Evolutionary conservation across 2,888 invertebrate genomes (phyloP).

Genomic region (Mesorhabditis sp.): DNA sequence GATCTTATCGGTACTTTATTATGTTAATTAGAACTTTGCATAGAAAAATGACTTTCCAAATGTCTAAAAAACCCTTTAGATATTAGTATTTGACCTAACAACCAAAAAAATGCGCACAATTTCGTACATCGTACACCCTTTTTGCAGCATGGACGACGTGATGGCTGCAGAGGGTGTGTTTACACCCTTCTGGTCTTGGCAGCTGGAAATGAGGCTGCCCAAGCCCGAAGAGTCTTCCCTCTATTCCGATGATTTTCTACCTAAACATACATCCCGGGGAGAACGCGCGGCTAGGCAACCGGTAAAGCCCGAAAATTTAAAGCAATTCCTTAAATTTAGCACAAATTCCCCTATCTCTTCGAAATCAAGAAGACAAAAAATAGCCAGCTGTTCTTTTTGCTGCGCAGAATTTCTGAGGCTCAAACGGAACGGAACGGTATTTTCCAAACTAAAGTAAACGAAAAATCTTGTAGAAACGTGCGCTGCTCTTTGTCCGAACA

Average conservation of each 20-base stretch:
- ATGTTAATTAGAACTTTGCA: too few species aligned
- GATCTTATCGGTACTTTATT: too few species aligned
- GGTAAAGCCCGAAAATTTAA: too few species aligned
- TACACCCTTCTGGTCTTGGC: not conserved
- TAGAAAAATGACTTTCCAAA: too few species aligned
- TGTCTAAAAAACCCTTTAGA: not conserved
- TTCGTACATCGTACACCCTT: not conserved
- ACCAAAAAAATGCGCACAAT: too few species aligned
- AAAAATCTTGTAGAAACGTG: not conserved
- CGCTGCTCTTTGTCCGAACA: not conserved
- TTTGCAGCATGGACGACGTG: not conserved
- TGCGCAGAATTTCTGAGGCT: not conserved
- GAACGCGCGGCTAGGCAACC: not conserved
- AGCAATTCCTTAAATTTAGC: too few species aligned
- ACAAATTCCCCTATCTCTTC: not conserved
- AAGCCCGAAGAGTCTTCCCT: not conserved
- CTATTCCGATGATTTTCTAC: not conserved
- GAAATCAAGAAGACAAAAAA: not conserved
- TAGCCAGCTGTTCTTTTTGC: not conserved
- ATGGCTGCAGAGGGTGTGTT: not conserved
- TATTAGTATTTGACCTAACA: not conserved
- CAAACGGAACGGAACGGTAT: not conserved
- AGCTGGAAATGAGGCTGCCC: not conserved
- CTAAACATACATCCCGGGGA: not conserved
- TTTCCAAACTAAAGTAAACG: not conserved